These are phyloP conservation scores for Acanthacorydalis orientalis DNA, from an alignment of 2,888 invertebrate species.

Conservation along the genomic window DNA sequence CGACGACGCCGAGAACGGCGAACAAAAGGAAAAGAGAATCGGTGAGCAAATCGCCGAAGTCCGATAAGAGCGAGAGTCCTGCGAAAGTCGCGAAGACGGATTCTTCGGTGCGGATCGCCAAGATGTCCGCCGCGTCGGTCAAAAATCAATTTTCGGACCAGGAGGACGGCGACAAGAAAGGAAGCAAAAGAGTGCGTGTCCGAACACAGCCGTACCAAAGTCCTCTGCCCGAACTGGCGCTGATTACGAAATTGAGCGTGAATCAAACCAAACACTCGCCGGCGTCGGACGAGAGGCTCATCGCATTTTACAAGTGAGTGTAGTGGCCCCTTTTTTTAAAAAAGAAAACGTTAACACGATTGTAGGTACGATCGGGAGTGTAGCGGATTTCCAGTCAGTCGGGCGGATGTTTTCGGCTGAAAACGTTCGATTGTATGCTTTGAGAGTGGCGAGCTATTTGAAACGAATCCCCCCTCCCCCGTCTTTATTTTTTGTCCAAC, in stretches of 20 bases:
- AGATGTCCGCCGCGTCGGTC: conserved; percentile 1
- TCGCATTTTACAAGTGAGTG: conserved; percentile 71
- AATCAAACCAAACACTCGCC: conserved; percentile 36
- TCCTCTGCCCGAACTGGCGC: conserved; percentile 60
- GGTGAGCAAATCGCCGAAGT: conserved; percentile 22
- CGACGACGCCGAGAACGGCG: conserved; percentile 35
- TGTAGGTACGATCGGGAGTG: too few species aligned
- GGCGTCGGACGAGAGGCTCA: conserved; percentile 59
- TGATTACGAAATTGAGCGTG: conserved; percentile 56
- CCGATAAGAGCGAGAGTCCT: conserved; percentile 22
- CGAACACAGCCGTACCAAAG: conserved; percentile 71
- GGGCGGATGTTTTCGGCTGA: too few species aligned
- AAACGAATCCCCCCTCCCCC: too few species aligned
- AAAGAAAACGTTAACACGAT: not conserved
- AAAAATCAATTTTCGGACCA: conserved; percentile 16
- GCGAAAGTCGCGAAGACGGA: conserved; percentile 19
- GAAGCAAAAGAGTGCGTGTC: conserved; percentile 36
- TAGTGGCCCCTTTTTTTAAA: not conserved
- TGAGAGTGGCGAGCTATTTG: too few species aligned
- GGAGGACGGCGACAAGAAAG: conserved; percentile 27
- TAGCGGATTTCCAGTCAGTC: too few species aligned
- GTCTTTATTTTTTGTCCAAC: too few species aligned
- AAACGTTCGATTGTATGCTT: too few species aligned
- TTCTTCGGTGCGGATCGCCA: conserved; percentile 15
- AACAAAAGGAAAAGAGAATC: conserved; percentile 33